A percentile compares a stretch with the other conserved stretches of the same genome.
These are phyloP conservation scores for Hipposideros larvatus DNA, from an alignment of 2,797 vertebrate species.

Conservation along the genomic window DNA sequence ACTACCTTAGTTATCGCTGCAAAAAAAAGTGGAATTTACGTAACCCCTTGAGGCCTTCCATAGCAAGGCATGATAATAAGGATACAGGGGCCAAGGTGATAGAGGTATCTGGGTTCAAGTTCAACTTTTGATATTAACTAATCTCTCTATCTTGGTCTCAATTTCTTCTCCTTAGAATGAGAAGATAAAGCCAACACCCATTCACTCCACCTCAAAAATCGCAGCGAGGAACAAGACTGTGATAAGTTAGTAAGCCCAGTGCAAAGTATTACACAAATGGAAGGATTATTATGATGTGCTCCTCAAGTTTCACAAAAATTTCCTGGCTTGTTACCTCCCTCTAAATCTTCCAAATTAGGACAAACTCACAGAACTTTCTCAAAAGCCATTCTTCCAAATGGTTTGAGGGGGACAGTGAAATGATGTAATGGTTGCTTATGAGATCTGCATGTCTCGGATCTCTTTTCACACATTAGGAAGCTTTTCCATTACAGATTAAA, in stretches of 20 bases:
- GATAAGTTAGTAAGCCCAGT: neutral
- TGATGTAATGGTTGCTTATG: neutral
- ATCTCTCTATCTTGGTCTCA: neutral
- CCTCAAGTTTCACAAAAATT: neutral
- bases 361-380: slow-evolving; percentile 56
- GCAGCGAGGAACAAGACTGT: neutral
- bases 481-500: slow-evolving; percentile 39
- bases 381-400: slow-evolving; percentile 14
- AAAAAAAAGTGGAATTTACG: neutral
- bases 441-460: neutral
- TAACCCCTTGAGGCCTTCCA: neutral
- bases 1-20: neutral
- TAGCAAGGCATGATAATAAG: neutral
- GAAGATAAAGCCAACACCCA: neutral
- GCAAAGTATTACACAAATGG: neutral
- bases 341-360: slow-evolving; percentile 34
- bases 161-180: slow-evolving; percentile 33
- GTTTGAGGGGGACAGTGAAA: neutral
- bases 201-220: neutral
- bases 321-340: neutral
- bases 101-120: neutral
- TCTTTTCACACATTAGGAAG: slow-evolving; percentile 1
- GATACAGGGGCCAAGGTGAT: neutral
- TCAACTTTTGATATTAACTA: neutral
- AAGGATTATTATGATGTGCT: neutral